Evolutionary conservation across 2,797 vertebrate species (phyloP), one percentile per base, ranked within the genome.

Genomic region (Leptatherina wallacei): DNA sequence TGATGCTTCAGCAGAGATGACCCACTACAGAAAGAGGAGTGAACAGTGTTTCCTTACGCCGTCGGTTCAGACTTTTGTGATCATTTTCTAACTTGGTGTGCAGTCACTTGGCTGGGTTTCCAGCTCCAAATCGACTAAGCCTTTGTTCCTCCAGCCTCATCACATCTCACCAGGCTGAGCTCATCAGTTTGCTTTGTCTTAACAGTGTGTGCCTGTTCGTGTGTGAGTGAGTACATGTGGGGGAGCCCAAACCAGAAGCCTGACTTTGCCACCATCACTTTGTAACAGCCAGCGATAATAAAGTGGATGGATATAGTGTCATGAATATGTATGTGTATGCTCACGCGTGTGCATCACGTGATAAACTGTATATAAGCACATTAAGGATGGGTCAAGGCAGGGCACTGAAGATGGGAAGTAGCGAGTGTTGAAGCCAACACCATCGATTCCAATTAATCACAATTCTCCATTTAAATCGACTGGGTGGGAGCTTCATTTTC

Each of bases 371-470:
- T 60, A 73, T 27, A 55, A 73, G 69, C 70, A 65, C 69, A 77
- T 82, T 73, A 59, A 59, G 59, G 10, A 24, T 10, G 72, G 65
- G 77, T 82, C 47, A 38, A 65, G 71, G 44, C 52, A 22, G 55
- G 47, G 65, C 38, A 35, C 13, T 58, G 51, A 5, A 49, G 75
- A 76, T 60, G 70, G 77, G 86, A 88, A 81, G 72, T 24, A 22
- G 67, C 1, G 69, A 71, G 85, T 24, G 62, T 73, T 44, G 36
- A 75, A 54, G 80, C 77, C 62, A 73, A 86, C 59, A 0, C 68
- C 72, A 92, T 91, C 40, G 75, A 88, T 90, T 88, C 60, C 79
- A 93, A 87, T 94, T 92, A 92, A 93, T 93, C 92, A 90, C 91
- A 83, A 87, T 85, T 84, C 76, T 65, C 81, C 66, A 54, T 87